Evolutionary conservation across 2,888 invertebrate species (phyloP), one percentile per base, ranked within the genome.

Genomic region (Athrips mouffetella): DNA sequence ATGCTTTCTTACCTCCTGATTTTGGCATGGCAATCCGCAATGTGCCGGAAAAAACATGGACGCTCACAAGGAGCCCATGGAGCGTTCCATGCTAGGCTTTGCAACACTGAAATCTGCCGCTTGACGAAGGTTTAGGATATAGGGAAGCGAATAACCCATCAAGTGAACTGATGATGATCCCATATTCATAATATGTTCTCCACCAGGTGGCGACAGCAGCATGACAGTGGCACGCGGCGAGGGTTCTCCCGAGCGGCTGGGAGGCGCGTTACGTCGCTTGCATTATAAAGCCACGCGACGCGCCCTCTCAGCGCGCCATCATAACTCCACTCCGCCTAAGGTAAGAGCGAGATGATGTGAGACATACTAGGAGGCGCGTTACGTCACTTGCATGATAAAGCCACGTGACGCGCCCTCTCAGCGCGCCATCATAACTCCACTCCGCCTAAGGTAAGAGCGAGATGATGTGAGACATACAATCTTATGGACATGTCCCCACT

Each of bases 271-370:
- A 49, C 89, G 92, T 45, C 84, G 92, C 51, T 89, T 92, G 37
- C 92, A 92, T 80, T 92, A 92, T 81, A 90, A 90, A 72, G 91
- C 92, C 35, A 92, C 91, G 57, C 73, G 91, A 59, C 78, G 86
- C 31, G 84, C 86, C 35, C 86, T 84, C 63, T 81, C 83, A 53
- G 82, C 81, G 16, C 50, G 81, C 0, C 86, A 82, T 53, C 80
- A 79, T 51, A 59, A 57, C 48, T 48, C 62, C 39, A 66, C 69
- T 0, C 69, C 67, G 1, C 78, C 82, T 18, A 86, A 85, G 85
- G 86, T 86, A 52, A 54, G 20, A 2, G 2, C 3, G 3, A n/a
- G n/a, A n/a, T n/a, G n/a, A n/a, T n/a, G n/a, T n/a, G n/a, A n/a
- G n/a, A n/a, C n/a, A n/a, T n/a, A n/a, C 75, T 84, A 62, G 89